Base-by-base conservation (phyloP, 2,797 vertebrate species). In the Phrynocephalus guinanensis region DNA sequence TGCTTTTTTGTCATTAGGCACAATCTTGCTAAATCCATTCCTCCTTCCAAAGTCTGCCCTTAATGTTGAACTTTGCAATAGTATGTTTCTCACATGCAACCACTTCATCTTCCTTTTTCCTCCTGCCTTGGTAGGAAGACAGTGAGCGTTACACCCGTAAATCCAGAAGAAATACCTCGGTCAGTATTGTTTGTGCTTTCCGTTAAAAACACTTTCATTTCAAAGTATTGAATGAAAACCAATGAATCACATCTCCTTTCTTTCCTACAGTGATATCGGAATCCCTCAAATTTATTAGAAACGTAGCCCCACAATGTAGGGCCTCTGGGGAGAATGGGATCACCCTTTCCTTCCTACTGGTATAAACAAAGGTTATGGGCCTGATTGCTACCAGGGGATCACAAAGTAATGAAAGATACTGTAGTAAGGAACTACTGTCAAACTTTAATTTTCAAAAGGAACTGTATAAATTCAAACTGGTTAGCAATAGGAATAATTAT, bases 131-230 rank as follows among this genome's bases (percentile, higher is more conserved):
- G 89, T 96, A 99, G 98, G 98, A 99, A 96, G 98, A 99, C 96
- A 99, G 97, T 92, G 98, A 99, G 95, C 97, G 97, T 44, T 99
- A 97, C 82, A 98, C 98, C 3, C 98, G 96, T 91, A 97, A 96
- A 96, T 95, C 97, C 90, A 95, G 98, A 94, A 98, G 98, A 94
- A 97, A 97, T 93, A 85, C 98, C 3, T 98, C 98, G 98, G 98
- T 99, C 93, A 97, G 98, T 99, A 97, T 94, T 15, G 26, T 22
- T 66, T 33, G 0, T 72, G 73, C 11, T 6, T 10, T 72, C 50
- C 50, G 33, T 88, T 82, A 84, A 68, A 44, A 28, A 83, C 1
- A 0, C 48, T 67, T 87, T 28, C 30, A 28, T 16, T 81, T 48
- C 60, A 85, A 80, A 50, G 79, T 70, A 85, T 33, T 78, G 60